phyloP scores from a whole-genome alignment of 2,113 vertebrate species.

The Furnarius figulus region DNA sequence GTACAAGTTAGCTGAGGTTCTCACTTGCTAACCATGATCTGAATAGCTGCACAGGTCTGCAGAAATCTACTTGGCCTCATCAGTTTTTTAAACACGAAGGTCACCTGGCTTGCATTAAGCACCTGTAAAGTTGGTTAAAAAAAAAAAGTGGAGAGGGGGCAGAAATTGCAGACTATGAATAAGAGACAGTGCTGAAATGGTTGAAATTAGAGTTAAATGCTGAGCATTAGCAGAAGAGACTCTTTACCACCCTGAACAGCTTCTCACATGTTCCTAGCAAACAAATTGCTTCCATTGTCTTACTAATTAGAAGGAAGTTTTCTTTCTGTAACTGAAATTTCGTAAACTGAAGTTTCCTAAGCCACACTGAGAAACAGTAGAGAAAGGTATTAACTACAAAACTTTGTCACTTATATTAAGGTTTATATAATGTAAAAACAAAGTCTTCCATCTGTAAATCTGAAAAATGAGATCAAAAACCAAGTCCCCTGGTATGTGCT shows the following conservation, averaged over 20 bases:
- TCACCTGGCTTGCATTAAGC: background rate
- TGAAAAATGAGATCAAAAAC: background rate
- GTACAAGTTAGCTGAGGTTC: background rate
- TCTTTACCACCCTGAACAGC: background rate
- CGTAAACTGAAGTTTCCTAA: background rate
- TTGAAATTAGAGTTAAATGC: background rate
- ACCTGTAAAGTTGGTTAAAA: background rate
- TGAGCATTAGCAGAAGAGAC: background rate
- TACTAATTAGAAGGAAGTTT: background rate
- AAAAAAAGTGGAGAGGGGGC: rapidly evolving
- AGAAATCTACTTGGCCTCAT: background rate
- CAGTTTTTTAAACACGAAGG: background rate
- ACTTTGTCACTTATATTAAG: background rate
- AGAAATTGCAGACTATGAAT: background rate
- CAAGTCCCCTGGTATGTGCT: background rate
- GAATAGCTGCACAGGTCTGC: background rate
- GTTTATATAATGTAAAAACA: background rate
- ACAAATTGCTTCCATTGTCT: background rate
- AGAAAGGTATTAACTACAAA: background rate
- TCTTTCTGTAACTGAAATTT: background rate
- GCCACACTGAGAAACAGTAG: background rate
- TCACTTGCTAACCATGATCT: background rate
- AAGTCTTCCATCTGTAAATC: background rate
- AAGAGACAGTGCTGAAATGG: background rate
- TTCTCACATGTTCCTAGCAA: background rate